Base-by-base conservation (phyloP, 2,797 vertebrate genomes). In the Carduelis carduelis region DNA sequence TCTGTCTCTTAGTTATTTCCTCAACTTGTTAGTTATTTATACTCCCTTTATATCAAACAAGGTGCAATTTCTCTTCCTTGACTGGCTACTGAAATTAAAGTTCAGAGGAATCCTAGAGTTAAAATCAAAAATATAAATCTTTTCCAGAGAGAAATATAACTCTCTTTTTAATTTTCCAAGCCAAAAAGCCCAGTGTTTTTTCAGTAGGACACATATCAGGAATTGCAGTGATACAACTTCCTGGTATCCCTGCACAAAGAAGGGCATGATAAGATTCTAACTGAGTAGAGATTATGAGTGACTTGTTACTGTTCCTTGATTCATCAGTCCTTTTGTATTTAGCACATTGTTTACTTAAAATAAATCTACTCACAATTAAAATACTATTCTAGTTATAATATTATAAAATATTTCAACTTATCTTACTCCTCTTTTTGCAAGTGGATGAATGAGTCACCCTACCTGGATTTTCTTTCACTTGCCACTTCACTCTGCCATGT, bases 391-490 rank as follows among this genome's bases (percentile, higher is more conserved):
- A 94, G 34, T 46, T 70, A 44, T 13, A 84, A 32, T 30, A 74
- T 71, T 85, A 68, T 85, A 90, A 90, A 94, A 83, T 82, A 83
- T 59, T 93, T 93, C 92, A 85, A 84, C 87, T 93, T 90, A 60
- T 95, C 86, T 95, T 91, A 90, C 60, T 93, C 91, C 55, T 93
- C 83, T 92, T 75, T 96, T 95, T 96, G 81, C 87, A 96, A 92
- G 84, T 85, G 92, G 83, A 89, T 0, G 30, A 92, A 87, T 93
- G 81, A 96, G 56, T 89, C 75, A 85, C 93, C 81, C 95, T 96
- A 96, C 81, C 89, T 92, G 71, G 71, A 78, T 95, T 96, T 94
- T 91, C 87, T 68, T 92, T 94, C 87, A 92, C 84, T 93, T 95
- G 70, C 37, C 87, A 93, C 71, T 91, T 95, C 71, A 78, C n/a